Percentiles rank a stretch among this genome's conserved stretches.
Evolutionary conservation across 2,888 invertebrate species (phyloP).

Genomic region (Xylota segnis): DNA sequence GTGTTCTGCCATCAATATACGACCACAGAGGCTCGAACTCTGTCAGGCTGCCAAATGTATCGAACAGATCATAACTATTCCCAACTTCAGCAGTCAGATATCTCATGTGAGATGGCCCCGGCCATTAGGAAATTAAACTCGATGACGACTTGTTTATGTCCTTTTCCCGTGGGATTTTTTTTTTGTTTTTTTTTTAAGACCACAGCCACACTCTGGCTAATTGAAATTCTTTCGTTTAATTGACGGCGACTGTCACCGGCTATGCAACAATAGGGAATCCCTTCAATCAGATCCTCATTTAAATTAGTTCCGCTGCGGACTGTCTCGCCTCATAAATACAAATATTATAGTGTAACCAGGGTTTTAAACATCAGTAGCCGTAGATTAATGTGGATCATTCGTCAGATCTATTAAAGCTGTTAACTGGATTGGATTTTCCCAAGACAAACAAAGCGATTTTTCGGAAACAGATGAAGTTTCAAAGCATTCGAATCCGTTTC

Average conservation of each 20-base stretch:
- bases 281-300: neutral
- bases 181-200: neutral
- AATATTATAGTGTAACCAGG: neutral
- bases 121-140: neutral
- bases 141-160: neutral
- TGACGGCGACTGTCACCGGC: neutral
- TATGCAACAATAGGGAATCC: neutral
- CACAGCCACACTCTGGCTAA: neutral
- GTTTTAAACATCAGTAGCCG: neutral
- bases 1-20: neutral
- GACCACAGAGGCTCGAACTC: neutral
- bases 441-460: neutral
- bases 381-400: neutral
- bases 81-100: no score
- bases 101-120: no score
- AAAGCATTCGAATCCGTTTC: slow-evolving; percentile 17
- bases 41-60: slow-evolving; percentile 1
- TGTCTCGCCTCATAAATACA: slow-evolving; percentile 28
- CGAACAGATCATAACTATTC: neutral
- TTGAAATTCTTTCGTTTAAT: neutral
- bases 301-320: slow-evolving; percentile 17
- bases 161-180: neutral
- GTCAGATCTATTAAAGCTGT: neutral
- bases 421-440: slow-evolving; percentile 3
- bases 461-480: neutral